A percentile compares a stretch with the other conserved stretches of the same genome.
phyloP scores from a whole-genome alignment of 2,113 vertebrate species.

The Sprattus sprattus region DNA sequence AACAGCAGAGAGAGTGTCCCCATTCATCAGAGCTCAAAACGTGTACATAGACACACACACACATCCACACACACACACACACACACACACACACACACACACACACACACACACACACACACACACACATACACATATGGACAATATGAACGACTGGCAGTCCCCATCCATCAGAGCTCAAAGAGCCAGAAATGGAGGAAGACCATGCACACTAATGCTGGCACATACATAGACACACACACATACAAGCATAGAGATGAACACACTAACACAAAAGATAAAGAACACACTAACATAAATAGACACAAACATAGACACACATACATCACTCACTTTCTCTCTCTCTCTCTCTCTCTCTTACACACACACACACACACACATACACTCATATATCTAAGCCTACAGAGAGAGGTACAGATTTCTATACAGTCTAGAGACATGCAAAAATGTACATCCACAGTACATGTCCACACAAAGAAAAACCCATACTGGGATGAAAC shows the following conservation, averaged over 20 bases:
- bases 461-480: not conserved
- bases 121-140: not conserved
- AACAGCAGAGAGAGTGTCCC: constrained; percentile 9
- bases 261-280: not conserved
- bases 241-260: not conserved
- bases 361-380: not conserved
- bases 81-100: not conserved
- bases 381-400: not conserved
- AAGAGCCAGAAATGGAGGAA: not conserved
- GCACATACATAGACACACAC: not conserved
- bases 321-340: not conserved
- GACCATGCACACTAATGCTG: not conserved
- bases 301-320: not conserved
- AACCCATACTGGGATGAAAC: not conserved
- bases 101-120: not conserved
- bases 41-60: not conserved
- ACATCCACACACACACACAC: not conserved
- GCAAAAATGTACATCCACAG: not conserved
- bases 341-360: no score
- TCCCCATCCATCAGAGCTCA: not conserved
- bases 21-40: constrained; percentile 8
- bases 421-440: not conserved
- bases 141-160: constrained; percentile 1
- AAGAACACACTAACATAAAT: not conserved
- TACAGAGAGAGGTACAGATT: not conserved